Evolutionary conservation across 1,140 invertebrate genomes (phyloP).

Genomic region (Drosophila orosa): DNA sequence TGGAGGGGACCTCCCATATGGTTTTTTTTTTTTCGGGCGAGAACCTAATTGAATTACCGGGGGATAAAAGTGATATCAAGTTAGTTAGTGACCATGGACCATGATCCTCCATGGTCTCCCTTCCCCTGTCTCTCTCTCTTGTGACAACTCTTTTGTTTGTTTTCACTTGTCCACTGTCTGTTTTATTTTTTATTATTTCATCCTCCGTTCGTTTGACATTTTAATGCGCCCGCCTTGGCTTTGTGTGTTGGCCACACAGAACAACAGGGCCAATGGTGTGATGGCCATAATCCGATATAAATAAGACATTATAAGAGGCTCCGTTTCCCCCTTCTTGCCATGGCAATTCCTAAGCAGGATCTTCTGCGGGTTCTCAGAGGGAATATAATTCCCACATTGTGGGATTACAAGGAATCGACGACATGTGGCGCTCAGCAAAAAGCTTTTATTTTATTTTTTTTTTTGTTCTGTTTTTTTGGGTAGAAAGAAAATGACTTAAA

Average conservation of each 20-base stretch:
- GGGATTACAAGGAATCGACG: slow-evolving; percentile 76
- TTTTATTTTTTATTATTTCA: slow-evolving; percentile 66
- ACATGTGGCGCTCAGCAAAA: slow-evolving; percentile 65
- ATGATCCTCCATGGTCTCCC: slow-evolving; percentile 31
- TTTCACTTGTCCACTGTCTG: slow-evolving; percentile 47
- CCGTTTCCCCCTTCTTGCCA: slow-evolving; percentile 9
- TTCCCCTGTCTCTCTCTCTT: neutral
- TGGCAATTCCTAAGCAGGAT: slow-evolving; percentile 34
- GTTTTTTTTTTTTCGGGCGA: slow-evolving; percentile 20
- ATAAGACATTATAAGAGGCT: slow-evolving; percentile 77
- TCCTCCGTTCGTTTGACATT: slow-evolving; percentile 69
- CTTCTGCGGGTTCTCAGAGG: slow-evolving; percentile 12
- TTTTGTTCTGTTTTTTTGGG: slow-evolving; percentile 1
- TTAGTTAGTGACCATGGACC: slow-evolving; percentile 44
- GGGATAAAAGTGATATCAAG: slow-evolving; percentile 45
- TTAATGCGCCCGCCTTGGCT: slow-evolving; percentile 76
- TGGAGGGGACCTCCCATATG: slow-evolving; percentile 51
- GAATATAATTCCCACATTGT: slow-evolving; percentile 22
- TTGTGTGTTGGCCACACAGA: slow-evolving; percentile 70
- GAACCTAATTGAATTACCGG: slow-evolving; percentile 80
- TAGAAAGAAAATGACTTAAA: slow-evolving; percentile 27
- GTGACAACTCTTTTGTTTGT: slow-evolving; percentile 55
- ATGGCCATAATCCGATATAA: slow-evolving; percentile 79
- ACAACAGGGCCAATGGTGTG: slow-evolving; percentile 68
- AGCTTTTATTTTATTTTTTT: slow-evolving; percentile 37